phyloP scores from a whole-genome alignment of 2,113 vertebrate species.

The Phalacrocorax pelagicus region DNA sequence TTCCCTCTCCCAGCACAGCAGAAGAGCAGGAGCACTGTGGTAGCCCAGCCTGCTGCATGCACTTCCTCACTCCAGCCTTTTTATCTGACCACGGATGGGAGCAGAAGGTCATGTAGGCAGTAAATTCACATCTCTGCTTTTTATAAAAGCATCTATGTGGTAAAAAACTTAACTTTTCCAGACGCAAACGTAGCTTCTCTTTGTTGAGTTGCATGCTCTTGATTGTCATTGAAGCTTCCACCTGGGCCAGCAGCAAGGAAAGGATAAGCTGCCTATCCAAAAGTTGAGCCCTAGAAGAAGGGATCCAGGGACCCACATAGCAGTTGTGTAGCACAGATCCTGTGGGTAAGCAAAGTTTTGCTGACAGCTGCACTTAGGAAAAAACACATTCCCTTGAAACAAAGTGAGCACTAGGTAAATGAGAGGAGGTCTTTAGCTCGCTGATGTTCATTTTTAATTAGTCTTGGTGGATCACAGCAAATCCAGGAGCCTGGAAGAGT shows the following conservation, averaged over 20 bases:
- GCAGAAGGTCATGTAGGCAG: neutral
- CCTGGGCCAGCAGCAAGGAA: neutral
- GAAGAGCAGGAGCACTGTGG: neutral
- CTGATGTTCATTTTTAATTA: neutral
- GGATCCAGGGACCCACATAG: neutral
- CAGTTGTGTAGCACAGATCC: accelerated
- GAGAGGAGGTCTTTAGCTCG: neutral
- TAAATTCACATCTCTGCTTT: neutral
- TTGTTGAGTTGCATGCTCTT: neutral
- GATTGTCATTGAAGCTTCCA: neutral
- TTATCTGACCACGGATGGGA: neutral
- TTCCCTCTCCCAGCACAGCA: neutral
- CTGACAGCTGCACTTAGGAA: neutral
- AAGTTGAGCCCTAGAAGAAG: neutral
- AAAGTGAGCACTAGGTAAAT: neutral
- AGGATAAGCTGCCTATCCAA: neutral
- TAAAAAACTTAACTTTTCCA: neutral
- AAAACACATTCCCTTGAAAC: neutral
- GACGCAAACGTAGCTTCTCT: neutral
- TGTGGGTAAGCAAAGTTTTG: neutral
- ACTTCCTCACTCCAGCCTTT: neutral
- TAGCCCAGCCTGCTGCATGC: neutral
- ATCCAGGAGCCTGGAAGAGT: neutral
- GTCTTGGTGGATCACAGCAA: neutral
- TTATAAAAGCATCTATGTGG: neutral